A percentile compares a stretch with the other conserved stretches of the same genome.
Conservation (phyloP, 2,797 vertebrate species). For the Siniperca undulata region DNA sequence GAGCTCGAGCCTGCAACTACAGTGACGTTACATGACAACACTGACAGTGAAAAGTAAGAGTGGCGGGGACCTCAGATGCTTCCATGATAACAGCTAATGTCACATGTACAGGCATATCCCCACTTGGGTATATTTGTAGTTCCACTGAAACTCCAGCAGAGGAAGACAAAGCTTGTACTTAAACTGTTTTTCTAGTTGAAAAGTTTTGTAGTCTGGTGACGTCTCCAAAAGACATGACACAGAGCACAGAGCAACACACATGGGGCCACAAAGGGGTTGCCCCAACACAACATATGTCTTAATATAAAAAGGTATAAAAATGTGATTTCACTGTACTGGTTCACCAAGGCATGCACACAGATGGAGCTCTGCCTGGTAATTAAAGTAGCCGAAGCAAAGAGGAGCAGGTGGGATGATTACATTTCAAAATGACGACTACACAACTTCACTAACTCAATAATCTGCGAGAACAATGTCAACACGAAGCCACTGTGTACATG, state of each 20-base stretch:
- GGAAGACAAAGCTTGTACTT: slow-evolving; percentile 66
- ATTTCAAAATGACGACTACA: neutral
- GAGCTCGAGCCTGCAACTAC: neutral
- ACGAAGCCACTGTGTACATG: neutral
- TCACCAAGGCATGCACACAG: neutral
- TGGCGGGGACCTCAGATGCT: neutral
- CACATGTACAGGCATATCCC: neutral
- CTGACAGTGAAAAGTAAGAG: neutral
- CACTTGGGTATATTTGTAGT: slow-evolving; percentile 25
- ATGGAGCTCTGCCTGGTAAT: neutral
- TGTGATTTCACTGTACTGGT: neutral
- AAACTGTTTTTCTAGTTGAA: slow-evolving; percentile 11
- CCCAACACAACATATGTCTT: neutral
- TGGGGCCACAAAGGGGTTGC: neutral
- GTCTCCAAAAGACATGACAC: slow-evolving; percentile 18
- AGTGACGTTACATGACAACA: neutral
- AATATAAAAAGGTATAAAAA: slow-evolving; percentile 14
- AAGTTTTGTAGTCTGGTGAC: slow-evolving; percentile 40
- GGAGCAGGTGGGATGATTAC: neutral
- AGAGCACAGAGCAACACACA: neutral
- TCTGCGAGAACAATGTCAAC: slow-evolving; percentile 13
- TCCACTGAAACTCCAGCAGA: slow-evolving; percentile 60
- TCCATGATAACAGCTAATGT: neutral
- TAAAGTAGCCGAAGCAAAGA: neutral
- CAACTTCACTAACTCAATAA: slow-evolving; percentile 3